Base-by-base conservation (phyloP, 1,140 invertebrate genomes). In the Leptinotarsa lineolata region DNA sequence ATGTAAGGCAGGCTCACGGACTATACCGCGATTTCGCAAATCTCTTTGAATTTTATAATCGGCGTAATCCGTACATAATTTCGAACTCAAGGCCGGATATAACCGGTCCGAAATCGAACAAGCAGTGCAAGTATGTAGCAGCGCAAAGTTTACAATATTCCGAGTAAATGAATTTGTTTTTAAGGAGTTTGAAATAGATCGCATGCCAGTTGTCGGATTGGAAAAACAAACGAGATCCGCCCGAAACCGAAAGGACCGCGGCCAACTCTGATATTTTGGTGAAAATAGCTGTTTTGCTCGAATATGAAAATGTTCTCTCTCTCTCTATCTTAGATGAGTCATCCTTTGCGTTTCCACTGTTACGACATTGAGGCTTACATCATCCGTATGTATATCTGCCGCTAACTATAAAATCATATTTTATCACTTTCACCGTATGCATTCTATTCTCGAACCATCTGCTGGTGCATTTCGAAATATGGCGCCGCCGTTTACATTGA, bases 161-260 rank as follows among this genome's bases (percentile, higher is more conserved):
- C 16, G 0, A 63, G 60, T 63, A 67, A 30, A 67, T 30, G 65
- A 67, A 45, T 67, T 45, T 67, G 65, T 67, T 67, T 67, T 67
- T 45, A 24, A 45, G 24, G 22, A 67, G 65, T 67, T 30, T 18
- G 24, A 45, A 45, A 67, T 67, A 67, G 39, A 67, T 67, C 61
- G 22, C 60, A 15, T 21, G 60, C 65, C 65, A 45, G 24, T 45
- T 67, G 65, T 67, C 15, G 22, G 24, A 67, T 30, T 44, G 20
- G 15, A 20, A 67, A n/a, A 67, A 67, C 39, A 67, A 67, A 67
- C 65, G 18, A 39, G n/a, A 15, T 39, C 30, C 65, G 61, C 13
- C 48, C 48, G 16, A 54, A 54, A 54, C 16, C n/a, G 48, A 54
- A 54, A 54, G n/a, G 15, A 54, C 48, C 48, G n/a, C 48, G 48